Evolutionary conservation across 2,113 vertebrate genomes (phyloP).

Genomic region (Mirounga angustirostris): DNA sequence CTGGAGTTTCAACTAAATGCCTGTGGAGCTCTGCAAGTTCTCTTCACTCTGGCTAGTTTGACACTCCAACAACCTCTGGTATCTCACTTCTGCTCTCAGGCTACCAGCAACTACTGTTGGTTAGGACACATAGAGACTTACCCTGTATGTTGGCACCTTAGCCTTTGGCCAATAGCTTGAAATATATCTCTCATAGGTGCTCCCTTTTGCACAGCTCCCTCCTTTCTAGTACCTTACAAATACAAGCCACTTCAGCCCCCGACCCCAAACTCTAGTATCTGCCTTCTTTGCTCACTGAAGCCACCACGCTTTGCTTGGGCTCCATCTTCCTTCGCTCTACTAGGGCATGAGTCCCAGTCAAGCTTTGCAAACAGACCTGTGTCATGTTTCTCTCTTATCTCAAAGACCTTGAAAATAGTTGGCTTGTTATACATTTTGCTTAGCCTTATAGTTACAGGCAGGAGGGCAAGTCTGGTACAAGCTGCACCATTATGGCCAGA

Average conservation of each 20-base stretch:
- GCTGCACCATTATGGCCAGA: not conserved
- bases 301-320: not conserved
- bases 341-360: not conserved
- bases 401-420: not conserved
- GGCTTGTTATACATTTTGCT: not conserved
- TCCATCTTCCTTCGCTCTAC: not conserved
- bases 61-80: not conserved
- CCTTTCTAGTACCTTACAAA: not conserved
- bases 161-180: not conserved
- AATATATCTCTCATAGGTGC: not conserved
- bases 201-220: not conserved
- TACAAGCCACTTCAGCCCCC: not conserved
- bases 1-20: not conserved
- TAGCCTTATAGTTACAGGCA: not conserved
- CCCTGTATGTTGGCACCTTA: not conserved
- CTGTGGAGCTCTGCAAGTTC: not conserved
- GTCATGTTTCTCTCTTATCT: not conserved
- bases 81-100: not conserved
- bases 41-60: not conserved
- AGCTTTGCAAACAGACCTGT: not conserved
- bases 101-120: not conserved
- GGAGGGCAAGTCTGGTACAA: not conserved
- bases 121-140: not conserved
- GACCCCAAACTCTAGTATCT: not conserved
- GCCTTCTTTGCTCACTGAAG: not conserved